These are phyloP conservation scores for Xyliphius kryptos DNA, from an alignment of 2,113 vertebrate species.

Conservation along the genomic window DNA sequence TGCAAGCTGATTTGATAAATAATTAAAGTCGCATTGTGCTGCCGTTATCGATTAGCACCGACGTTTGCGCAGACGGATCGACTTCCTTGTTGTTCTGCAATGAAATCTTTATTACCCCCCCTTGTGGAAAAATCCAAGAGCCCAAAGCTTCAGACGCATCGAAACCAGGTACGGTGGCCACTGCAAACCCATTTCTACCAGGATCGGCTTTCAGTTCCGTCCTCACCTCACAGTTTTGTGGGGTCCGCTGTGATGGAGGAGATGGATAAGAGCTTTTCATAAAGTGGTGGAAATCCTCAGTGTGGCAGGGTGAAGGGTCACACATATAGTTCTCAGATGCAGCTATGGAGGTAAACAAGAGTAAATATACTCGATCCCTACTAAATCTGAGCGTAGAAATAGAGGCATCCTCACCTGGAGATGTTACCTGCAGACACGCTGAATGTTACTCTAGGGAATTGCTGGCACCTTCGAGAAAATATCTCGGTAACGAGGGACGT, in stretches of 20 bases:
- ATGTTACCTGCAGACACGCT: background rate
- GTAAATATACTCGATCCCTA: slow-evolving; percentile 9
- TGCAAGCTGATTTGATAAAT: slow-evolving; percentile 37
- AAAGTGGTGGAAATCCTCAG: slow-evolving; percentile 20
- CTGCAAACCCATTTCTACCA: background rate
- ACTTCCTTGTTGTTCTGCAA: slow-evolving; percentile 29
- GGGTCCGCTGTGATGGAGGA: background rate
- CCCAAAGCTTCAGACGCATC: background rate
- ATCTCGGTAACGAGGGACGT: no score
- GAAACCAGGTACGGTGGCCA: background rate
- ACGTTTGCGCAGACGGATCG: slow-evolving; percentile 28
- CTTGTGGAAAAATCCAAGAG: slow-evolving; percentile 15
- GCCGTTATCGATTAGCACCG: slow-evolving; percentile 34
- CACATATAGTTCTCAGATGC: background rate
- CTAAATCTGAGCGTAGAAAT: slow-evolving; percentile 1
- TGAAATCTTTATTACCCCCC: slow-evolving; percentile 34
- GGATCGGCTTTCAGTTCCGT: slow-evolving; percentile 4
- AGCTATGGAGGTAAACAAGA: slow-evolving; percentile 18
- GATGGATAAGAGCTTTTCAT: background rate
- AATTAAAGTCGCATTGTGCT: slow-evolving; percentile 42
- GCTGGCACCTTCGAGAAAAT: no score
- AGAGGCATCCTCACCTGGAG: no score
- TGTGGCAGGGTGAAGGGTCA: slow-evolving; percentile 5
- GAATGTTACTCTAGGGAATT: no score
- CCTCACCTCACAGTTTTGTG: background rate